Evolutionary conservation across 2,797 vertebrate genomes (phyloP).

Genomic region (Paedocypris micromegethes): DNA sequence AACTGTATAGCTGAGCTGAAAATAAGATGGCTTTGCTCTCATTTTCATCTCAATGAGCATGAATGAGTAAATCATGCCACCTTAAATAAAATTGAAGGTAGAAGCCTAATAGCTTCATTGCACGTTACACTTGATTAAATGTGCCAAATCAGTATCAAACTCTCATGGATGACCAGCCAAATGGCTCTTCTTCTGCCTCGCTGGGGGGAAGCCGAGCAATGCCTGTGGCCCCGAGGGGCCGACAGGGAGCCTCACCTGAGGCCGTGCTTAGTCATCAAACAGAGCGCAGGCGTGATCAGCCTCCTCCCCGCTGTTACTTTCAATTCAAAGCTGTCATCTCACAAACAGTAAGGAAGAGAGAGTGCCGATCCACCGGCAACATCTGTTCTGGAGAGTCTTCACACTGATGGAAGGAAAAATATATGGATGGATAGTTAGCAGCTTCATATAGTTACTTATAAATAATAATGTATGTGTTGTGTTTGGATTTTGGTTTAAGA

Average conservation of each 20-base stretch:
- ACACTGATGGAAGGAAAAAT: not conserved
- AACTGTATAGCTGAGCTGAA: conserved; percentile 62
- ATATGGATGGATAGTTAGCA: no score
- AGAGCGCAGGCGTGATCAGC: conserved; percentile 48
- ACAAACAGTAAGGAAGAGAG: conserved; percentile 43
- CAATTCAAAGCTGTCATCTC: conserved; percentile 57
- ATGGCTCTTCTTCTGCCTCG: conserved; percentile 7
- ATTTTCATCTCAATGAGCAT: conserved; percentile 46
- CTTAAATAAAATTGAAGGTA: no score
- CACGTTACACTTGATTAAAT: no score
- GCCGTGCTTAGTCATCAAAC: conserved; percentile 52
- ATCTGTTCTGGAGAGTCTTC: conserved; percentile 38
- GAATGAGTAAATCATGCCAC: no score
- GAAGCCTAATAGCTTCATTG: no score
- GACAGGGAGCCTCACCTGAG: conserved; percentile 51
- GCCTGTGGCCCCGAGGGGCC: conserved; percentile 38
- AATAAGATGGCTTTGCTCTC: conserved; percentile 61
- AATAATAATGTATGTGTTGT: no score
- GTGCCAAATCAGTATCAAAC: no score
- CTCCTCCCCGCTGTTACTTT: conserved; percentile 61
- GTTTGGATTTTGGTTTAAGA: no score
- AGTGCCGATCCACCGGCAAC: conserved; percentile 40
- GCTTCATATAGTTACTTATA: no score
- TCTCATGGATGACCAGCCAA: no score
- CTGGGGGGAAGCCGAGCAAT: conserved; percentile 21